These are phyloP conservation scores for Benthosema pterotum DNA, from an alignment of 2,797 vertebrate genomes.

Conservation along the genomic window DNA sequence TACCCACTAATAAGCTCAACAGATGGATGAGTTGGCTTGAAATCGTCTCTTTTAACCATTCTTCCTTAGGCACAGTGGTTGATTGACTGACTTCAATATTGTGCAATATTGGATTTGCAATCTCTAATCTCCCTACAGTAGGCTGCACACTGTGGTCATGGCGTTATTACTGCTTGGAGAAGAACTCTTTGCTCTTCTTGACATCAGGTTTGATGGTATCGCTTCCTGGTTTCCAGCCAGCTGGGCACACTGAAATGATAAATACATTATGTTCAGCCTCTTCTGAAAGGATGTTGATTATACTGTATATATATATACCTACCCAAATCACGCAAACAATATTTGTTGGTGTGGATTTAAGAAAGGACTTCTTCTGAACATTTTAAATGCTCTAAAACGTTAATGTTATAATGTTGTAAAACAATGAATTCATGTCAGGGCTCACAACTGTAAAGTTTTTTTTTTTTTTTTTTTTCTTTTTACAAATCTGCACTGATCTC, in stretches of 20 bases:
- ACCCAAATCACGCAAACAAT: slow-evolving; percentile 3
- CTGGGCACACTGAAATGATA: slow-evolving; percentile 91
- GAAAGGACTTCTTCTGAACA: neutral
- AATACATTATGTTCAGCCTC: neutral
- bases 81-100: slow-evolving; percentile 34
- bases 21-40: slow-evolving; percentile 23
- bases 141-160: slow-evolving; percentile 54
- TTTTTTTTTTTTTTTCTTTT: too few relatives aligned
- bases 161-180: slow-evolving; percentile 90
- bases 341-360: neutral
- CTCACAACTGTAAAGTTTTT: too few relatives aligned
- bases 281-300: too few relatives aligned
- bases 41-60: slow-evolving; percentile 13
- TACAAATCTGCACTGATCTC: too few relatives aligned
- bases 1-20: slow-evolving; percentile 24
- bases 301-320: too few relatives aligned
- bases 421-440: too few relatives aligned
- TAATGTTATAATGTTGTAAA: too few relatives aligned
- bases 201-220: slow-evolving; percentile 98
- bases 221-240: slow-evolving; percentile 97
- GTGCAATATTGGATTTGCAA: slow-evolving; percentile 42
- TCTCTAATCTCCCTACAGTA: slow-evolving; percentile 64
- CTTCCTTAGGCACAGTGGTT: slow-evolving; percentile 44
- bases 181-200: slow-evolving; percentile 95
- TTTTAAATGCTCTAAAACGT: too few relatives aligned